A percentile compares a stretch with the other conserved stretches of the same genome.
These are phyloP conservation scores for Scaptomyza polygonia DNA, from an alignment of 2,888 invertebrate species.

Conservation along the genomic window DNA sequence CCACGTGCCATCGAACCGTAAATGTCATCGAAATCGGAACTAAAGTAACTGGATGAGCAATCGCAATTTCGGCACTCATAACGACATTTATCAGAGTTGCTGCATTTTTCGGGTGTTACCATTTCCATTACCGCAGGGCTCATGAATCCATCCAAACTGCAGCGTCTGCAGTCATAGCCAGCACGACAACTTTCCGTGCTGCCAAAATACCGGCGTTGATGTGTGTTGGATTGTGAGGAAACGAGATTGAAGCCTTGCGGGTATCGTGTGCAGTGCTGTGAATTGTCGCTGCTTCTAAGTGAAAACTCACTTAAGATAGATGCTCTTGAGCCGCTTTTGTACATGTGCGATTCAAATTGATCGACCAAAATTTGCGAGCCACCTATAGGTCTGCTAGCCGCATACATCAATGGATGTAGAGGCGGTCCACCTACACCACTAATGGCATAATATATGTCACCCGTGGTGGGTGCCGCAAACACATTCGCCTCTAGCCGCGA, in stretches of 20 bases:
- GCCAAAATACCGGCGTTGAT: constrained; percentile 83
- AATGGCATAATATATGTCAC: constrained; percentile 73
- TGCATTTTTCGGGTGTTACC: constrained; percentile 79
- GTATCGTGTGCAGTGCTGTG: constrained; percentile 70
- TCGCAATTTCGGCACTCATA: constrained; percentile 84
- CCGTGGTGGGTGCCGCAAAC: constrained; percentile 53
- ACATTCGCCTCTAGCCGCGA: constrained; percentile 77
- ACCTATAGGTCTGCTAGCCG: constrained; percentile 80
- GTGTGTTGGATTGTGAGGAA: constrained; percentile 71
- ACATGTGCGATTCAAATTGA: constrained; percentile 81
- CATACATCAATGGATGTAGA: constrained; percentile 78
- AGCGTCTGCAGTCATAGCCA: constrained; percentile 83
- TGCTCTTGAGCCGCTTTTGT: constrained; percentile 84
- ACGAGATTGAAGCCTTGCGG: constrained; percentile 76
- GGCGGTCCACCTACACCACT: constrained; percentile 45
- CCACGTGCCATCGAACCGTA: constrained; percentile 75
- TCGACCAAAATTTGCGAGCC: constrained; percentile 82
- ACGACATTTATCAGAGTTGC: constrained; percentile 84
- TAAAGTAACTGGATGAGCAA: constrained; percentile 84
- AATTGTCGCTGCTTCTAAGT: constrained; percentile 83
- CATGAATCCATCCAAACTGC: constrained; percentile 82
- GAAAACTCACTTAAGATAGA: constrained; percentile 84
- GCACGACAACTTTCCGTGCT: constrained; percentile 84
- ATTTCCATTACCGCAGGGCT: neutral
- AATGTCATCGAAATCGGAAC: constrained; percentile 84